Percentiles rank a stretch among this genome's conserved stretches.
Conservation (phyloP, 2,113 vertebrate species). For the Labrus mixtus region DNA sequence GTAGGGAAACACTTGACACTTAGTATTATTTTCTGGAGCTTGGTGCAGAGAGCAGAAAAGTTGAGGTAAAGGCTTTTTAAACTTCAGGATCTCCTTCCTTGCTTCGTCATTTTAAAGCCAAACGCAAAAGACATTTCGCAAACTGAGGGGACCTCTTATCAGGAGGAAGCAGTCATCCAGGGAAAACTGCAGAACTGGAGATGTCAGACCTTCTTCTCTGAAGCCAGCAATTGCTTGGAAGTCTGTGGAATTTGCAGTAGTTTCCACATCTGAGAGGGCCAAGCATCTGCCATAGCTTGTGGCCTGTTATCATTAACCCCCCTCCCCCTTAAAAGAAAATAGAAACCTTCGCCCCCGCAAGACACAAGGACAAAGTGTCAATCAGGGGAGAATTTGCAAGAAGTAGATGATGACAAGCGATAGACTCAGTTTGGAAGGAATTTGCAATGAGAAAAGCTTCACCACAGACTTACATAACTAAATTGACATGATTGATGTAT, state of each 20-base stretch:
- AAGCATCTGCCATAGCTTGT: constrained; percentile 70
- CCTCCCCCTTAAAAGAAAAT: constrained; percentile 56
- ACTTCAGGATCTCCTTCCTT: constrained; percentile 14
- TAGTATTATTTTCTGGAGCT: constrained; percentile 16
- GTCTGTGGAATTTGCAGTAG: constrained; percentile 52
- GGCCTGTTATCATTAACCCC: constrained; percentile 70
- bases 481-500: constrained; percentile 25
- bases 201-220: constrained; percentile 54
- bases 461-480: constrained; percentile 49
- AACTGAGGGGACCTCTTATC: constrained; percentile 57
- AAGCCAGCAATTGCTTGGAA: constrained; percentile 62
- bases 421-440: constrained; percentile 47
- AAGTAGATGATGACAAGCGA: constrained; percentile 46
- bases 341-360: constrained; percentile 52
- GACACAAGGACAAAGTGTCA: constrained; percentile 50
- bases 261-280: constrained; percentile 68
- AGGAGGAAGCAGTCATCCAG: constrained; percentile 42
- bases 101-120: constrained; percentile 37
- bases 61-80: constrained; percentile 46
- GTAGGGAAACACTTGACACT: constrained; percentile 41
- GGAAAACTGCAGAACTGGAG: constrained; percentile 48
- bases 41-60: not conserved
- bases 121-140: constrained; percentile 50
- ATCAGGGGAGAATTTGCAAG: constrained; percentile 44
- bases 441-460: constrained; percentile 36